Evolutionary conservation across 2,113 vertebrate genomes (phyloP).

Genomic region (Lampris megalopsis): DNA sequence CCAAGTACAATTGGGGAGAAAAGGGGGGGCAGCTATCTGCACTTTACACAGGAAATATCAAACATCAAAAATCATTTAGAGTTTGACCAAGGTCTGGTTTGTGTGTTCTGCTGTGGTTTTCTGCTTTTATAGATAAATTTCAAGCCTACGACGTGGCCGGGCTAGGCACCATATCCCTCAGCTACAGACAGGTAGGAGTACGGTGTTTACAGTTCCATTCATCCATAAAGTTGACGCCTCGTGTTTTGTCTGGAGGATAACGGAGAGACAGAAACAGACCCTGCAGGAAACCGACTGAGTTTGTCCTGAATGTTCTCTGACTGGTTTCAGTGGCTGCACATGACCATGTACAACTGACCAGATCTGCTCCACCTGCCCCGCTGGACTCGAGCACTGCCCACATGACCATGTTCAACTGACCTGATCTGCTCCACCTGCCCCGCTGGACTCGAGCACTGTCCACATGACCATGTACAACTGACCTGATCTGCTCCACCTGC

Average conservation of each 20-base stretch:
- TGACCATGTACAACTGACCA: constrained; percentile 83
- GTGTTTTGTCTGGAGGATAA: no score
- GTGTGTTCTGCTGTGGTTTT: not conserved
- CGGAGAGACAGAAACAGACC: no score
- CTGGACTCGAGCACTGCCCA: no score
- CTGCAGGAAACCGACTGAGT: not conserved
- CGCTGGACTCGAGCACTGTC: no score
- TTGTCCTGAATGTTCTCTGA: constrained; percentile 15
- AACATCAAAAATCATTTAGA: not conserved
- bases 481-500: no score
- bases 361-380: not conserved
- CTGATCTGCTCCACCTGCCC: not conserved
- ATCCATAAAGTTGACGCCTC: not conserved
- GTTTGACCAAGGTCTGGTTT: not conserved
- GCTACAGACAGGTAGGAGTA: constrained; percentile 75
- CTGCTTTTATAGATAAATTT: constrained; percentile 72
- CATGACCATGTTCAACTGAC: constrained; percentile 2
- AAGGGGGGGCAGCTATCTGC: not conserved
- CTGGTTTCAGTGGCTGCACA: constrained; percentile 79
- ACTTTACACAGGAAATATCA: not conserved
- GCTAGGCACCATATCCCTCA: constrained; percentile 70
- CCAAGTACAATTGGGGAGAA: no score
- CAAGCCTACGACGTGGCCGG: constrained; percentile 72
- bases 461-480: not conserved
- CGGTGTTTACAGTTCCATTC: not conserved